Percentiles rank a stretch among this genome's conserved stretches.
phyloP scores from a whole-genome alignment of 2,888 invertebrate species.

The Eupithecia tripunctaria region DNA sequence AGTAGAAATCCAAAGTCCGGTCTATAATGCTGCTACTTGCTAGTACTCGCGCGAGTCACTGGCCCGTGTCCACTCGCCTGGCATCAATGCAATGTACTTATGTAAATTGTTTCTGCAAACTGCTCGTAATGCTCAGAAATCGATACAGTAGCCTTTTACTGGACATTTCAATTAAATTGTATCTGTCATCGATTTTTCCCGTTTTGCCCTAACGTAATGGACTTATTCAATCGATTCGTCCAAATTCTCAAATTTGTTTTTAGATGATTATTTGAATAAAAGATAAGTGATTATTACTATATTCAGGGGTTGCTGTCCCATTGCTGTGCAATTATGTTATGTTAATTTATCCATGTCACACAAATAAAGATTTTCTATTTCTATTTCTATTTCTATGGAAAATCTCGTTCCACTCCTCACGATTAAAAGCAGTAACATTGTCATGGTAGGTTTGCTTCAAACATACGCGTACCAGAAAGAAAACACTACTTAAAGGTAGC shows the following conservation, averaged over 20 bases:
- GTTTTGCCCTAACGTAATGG: not conserved
- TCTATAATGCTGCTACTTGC: conserved; percentile 35
- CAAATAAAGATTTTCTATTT: too few species aligned
- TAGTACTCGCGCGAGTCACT: conserved; percentile 34
- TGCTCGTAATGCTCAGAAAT: conserved; percentile 19
- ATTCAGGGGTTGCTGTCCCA: not conserved
- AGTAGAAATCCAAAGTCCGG: conserved; percentile 6
- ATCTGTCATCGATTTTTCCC: not conserved
- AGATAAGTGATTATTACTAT: not conserved
- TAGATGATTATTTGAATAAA: not conserved
- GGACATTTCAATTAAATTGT: not conserved
- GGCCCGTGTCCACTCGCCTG: conserved; percentile 30
- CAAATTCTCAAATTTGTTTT: not conserved
- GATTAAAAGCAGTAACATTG: not conserved
- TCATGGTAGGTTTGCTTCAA: not conserved
- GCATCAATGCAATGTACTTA: conserved; percentile 20
- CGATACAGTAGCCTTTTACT: conserved; percentile 12
- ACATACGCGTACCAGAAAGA: not conserved
- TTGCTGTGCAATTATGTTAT: not conserved
- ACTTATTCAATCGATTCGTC: not conserved
- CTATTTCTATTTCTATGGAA: too few species aligned
- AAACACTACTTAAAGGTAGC: too few species aligned
- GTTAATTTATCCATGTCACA: too few species aligned
- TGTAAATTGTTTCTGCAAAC: conserved; percentile 33
- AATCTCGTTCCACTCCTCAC: not conserved